Evolutionary conservation across 2,888 invertebrate genomes (phyloP).

Genomic region (Rhyacophila evoluta): DNA sequence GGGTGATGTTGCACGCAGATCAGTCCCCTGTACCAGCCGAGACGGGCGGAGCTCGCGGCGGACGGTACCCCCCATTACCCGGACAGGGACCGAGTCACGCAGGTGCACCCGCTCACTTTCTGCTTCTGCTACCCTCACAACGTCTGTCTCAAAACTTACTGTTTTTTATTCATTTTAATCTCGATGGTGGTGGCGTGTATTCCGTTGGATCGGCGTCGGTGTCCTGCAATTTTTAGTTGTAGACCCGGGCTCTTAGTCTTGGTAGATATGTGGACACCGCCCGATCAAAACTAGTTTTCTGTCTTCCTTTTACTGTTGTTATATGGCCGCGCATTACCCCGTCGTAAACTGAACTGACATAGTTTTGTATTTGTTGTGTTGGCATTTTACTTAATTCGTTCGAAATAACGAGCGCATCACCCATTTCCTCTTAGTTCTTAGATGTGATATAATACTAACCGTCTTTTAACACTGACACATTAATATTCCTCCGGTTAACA

Average conservation of each 20-base stretch:
- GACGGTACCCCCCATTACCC: slow-evolving; percentile 65
- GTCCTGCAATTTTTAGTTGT: slow-evolving; percentile 27
- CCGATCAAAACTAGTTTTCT: slow-evolving; percentile 17
- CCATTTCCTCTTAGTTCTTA: not conserved
- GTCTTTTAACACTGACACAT: not conserved
- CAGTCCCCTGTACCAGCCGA: slow-evolving; percentile 72
- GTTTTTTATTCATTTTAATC: slow-evolving; percentile 42
- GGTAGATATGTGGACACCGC: slow-evolving; percentile 12
- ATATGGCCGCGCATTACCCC: slow-evolving; percentile 13
- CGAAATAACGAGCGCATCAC: not conserved
- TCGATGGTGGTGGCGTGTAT: slow-evolving; percentile 55
- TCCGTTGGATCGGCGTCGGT: slow-evolving; percentile 48
- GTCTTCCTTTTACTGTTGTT: not conserved
- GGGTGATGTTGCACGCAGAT: slow-evolving; percentile 65
- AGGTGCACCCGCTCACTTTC: slow-evolving; percentile 59
- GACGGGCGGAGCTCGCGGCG: slow-evolving; percentile 63
- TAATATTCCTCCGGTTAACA: not conserved
- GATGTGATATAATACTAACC: not conserved
- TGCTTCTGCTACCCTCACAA: slow-evolving; percentile 29
- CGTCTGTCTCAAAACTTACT: slow-evolving; percentile 37
- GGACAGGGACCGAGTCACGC: slow-evolving; percentile 65
- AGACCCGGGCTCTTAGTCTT: slow-evolving; percentile 6
- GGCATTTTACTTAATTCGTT: slow-evolving; percentile 18
- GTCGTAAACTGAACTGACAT: slow-evolving; percentile 1
- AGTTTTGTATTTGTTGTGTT: slow-evolving; percentile 22